Conservation (phyloP, 1,140 invertebrate species). For the Orius insidiosus region DNA sequence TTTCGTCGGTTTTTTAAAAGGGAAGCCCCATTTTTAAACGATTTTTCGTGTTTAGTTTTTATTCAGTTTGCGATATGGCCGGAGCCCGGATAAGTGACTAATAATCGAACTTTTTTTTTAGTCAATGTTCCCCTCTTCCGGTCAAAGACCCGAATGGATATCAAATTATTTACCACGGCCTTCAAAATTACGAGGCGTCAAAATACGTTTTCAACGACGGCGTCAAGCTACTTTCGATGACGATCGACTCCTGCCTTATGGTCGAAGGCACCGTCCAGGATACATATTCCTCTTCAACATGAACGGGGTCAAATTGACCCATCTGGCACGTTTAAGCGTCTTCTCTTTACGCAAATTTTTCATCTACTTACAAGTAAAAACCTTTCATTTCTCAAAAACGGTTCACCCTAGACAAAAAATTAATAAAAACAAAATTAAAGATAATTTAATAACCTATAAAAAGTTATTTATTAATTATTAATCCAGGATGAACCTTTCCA, state of each 20-base stretch:
- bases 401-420: no score
- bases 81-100: not conserved
- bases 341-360: constrained; percentile 39
- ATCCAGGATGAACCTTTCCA: no score
- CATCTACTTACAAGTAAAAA: constrained; percentile 41
- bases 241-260: constrained; percentile 36
- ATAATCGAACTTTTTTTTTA: constrained; percentile 12
- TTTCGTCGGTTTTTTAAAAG: no score
- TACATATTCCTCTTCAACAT: constrained; percentile 45
- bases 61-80: not conserved
- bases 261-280: constrained; percentile 21
- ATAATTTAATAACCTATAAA: no score
- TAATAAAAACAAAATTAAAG: not conserved
- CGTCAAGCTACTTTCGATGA: constrained; percentile 42
- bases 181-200: constrained; percentile 36
- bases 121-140: constrained; percentile 24
- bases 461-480: no score
- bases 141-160: constrained; percentile 38
- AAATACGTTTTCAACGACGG: constrained; percentile 39
- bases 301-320: constrained; percentile 38
- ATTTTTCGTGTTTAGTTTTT: not conserved
- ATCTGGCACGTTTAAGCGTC: constrained; percentile 37
- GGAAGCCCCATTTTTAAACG: no score
- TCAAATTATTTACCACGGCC: constrained; percentile 34
- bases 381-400: not conserved